phyloP scores from a whole-genome alignment of 2,797 vertebrate genomes.

The Hemitrygon akajei region DNA sequence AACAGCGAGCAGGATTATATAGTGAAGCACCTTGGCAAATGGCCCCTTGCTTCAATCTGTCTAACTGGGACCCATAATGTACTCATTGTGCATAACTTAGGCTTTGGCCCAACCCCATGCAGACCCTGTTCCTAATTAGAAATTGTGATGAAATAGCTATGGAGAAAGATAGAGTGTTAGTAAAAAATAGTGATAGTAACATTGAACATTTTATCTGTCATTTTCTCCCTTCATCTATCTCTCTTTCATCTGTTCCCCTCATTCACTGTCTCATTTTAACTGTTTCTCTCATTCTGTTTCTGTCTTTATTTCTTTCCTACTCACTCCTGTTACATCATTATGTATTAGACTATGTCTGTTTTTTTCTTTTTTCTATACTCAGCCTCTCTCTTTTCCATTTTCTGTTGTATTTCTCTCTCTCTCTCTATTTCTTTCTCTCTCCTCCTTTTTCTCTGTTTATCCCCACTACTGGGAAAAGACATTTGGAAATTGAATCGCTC shows the following conservation, averaged over 20 bases:
- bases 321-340: too few species aligned
- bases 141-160: neutral
- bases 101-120: neutral
- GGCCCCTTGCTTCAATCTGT: neutral
- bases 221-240: neutral
- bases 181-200: neutral
- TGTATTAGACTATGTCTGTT: too few species aligned
- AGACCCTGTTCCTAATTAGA: neutral
- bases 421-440: too few species aligned
- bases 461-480: too few species aligned
- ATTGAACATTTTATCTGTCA: neutral
- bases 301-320: neutral
- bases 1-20: neutral
- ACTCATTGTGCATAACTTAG: neutral
- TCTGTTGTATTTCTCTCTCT: too few species aligned
- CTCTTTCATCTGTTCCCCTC: neutral
- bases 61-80: neutral
- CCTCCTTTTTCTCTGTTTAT: too few species aligned
- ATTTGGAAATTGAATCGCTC: too few species aligned
- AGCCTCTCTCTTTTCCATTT: too few species aligned
- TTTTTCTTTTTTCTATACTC: too few species aligned
- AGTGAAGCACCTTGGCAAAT: conserved; percentile 25
- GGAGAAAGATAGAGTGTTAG: neutral
- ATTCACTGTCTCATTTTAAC: too few species aligned
- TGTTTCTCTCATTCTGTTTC: neutral